Percentiles rank a stretch among this genome's conserved stretches.
Conservation (phyloP, 2,888 invertebrate genomes). For the Teinopalpus imperialis region DNA sequence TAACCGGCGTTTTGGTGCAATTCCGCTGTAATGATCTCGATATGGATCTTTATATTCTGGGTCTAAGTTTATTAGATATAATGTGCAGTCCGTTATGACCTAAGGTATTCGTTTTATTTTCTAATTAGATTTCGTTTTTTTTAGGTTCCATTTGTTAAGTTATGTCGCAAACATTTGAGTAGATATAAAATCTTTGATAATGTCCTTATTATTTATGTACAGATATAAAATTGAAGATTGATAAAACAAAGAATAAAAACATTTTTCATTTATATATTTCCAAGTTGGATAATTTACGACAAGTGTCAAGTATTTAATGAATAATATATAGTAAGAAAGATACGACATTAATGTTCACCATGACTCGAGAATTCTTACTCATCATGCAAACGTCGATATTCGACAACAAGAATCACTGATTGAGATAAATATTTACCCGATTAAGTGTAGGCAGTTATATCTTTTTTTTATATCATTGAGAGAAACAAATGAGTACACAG, state of each 20-base stretch:
- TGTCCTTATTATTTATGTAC: too few species aligned
- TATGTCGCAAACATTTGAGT: too few species aligned
- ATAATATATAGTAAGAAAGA: slow-evolving; percentile 6
- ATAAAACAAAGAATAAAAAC: too few species aligned
- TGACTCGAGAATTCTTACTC: slow-evolving; percentile 1
- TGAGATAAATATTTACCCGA: slow-evolving; percentile 1
- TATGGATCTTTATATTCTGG: slow-evolving; percentile 19
- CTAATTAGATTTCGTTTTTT: neutral
- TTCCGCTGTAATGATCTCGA: slow-evolving; percentile 17
- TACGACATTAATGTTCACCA: neutral
- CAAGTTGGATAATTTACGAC: too few species aligned
- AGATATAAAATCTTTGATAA: too few species aligned
- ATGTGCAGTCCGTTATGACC: slow-evolving; percentile 10
- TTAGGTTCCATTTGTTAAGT: too few species aligned
- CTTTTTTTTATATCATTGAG: too few species aligned
- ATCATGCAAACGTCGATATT: neutral
- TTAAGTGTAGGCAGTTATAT: too few species aligned
- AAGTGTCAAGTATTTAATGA: slow-evolving; percentile 8
- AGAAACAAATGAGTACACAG: too few species aligned
- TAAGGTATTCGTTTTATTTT: slow-evolving; percentile 5
- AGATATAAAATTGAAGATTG: too few species aligned
- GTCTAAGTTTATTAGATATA: slow-evolving; percentile 23
- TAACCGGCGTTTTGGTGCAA: slow-evolving; percentile 10
- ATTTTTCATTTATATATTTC: too few species aligned
- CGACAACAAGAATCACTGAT: neutral